Evolutionary conservation across 2,797 vertebrate species (phyloP), one percentile per base, ranked within the genome.

Genomic region (Okamejei kenojei): DNA sequence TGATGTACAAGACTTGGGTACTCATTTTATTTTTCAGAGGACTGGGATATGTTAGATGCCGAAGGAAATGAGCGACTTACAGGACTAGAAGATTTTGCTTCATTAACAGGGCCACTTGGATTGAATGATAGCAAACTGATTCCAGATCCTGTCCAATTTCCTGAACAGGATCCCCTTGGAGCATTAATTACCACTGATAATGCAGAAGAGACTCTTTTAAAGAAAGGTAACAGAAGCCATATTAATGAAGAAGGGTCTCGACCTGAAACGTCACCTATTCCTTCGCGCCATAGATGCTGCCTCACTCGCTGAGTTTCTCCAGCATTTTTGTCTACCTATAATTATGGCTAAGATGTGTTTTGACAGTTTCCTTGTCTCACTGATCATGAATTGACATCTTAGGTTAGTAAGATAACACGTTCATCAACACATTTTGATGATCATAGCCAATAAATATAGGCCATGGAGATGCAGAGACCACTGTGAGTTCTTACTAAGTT

Each of bases 71-170:
- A 74, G 61, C 96, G 96, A 63, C 94, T 97, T 93, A 97, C 96
- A 0, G 97, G 97, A 82, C 95, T 96, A 93, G 97, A 97, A 94
- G 97, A 97, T 94, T 97, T 97, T 93, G 97, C 96, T 29, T 93
- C 96, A 91, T 94, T 97, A 93, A 94, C 97, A 81, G 96, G 96
- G 93, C 97, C 96, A 0, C 94, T 97, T 90, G 97, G 97, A 13
- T 95, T 97, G 93, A 97, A 95, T 65, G 97, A 97, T 90, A 97
- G 97, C 94, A 97, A 96, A 94, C 95, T 95, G 74, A 95, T 97
- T 79, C 97, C 97, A 8, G 97, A 97, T 92, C 96, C 97, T 32
- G 97, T 97, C 61, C 93, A 95, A 45, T 97, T 97, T 94, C 94
- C 93, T 7, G 97, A 97, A 93, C 95, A 96, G 2, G 97, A 97